Conservation (phyloP, 2,888 invertebrate genomes). For the Caenorhabditis sinica region DNA sequence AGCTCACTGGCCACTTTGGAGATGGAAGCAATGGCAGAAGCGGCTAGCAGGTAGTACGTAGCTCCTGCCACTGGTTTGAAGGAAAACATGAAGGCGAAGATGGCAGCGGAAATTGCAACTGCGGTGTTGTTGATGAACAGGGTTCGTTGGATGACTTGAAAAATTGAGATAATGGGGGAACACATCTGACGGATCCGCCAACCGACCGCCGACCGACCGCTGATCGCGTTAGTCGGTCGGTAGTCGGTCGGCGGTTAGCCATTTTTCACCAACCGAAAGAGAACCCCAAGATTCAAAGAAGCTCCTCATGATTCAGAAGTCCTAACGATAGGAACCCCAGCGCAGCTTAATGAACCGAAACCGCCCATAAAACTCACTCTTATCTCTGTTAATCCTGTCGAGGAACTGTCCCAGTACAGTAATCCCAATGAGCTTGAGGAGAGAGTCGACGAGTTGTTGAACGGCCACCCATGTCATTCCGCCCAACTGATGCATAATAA, state of each 20-base stretch:
- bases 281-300: too few relatives aligned
- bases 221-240: too few relatives aligned
- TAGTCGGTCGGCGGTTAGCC: too few relatives aligned
- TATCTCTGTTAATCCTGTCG: constrained; percentile 59
- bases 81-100: constrained; percentile 50
- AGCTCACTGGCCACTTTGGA: constrained; percentile 77
- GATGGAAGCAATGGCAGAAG: constrained; percentile 64
- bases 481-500: constrained; percentile 72
- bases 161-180: background rate
- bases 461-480: constrained; percentile 75
- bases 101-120: constrained; percentile 70
- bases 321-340: too few relatives aligned
- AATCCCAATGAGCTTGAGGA: constrained; percentile 59
- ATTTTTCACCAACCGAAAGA: too few relatives aligned
- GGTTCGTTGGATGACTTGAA: constrained; percentile 51
- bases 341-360: too few relatives aligned
- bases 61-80: background rate
- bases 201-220: too few relatives aligned
- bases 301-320: too few relatives aligned
- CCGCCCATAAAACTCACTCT: too few relatives aligned
- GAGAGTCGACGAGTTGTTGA: constrained; percentile 71
- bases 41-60: constrained; percentile 36
- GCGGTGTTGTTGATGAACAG: constrained; percentile 74
- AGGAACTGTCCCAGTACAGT: constrained; percentile 54
- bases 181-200: too few relatives aligned